Base-by-base conservation (phyloP, 2,797 vertebrate genomes). In the Gymnothorax reevesii region DNA sequence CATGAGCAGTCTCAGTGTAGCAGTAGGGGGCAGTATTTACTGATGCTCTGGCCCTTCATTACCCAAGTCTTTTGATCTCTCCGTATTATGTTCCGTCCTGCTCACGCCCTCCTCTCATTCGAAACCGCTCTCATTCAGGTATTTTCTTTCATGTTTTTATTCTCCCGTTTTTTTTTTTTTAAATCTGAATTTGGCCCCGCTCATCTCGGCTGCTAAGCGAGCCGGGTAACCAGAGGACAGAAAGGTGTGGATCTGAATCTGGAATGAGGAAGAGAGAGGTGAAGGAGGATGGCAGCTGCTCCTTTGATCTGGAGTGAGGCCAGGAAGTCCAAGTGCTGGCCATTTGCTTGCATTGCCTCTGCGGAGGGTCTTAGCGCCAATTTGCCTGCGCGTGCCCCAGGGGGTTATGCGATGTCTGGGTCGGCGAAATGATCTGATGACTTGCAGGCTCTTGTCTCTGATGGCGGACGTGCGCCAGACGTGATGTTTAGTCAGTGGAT, bases 11-110 rank as follows among this genome's bases (percentile, higher is more conserved):
- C 55, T 85, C 71, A 86, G 80, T 77, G 83, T 88, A 82, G 82
- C 59, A 85, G 85, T 71, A 84, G 82, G 83, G 71, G 86, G 83
- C 73, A 62, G 86, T 85, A 89, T 85, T 87, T 83, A 84, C 84
- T 84, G 52, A 86, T 86, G 87, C 84, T 12, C 87, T 86, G 89
- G 87, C 85, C 90, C 87, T 87, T 83, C 33, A 57, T 89, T 89
- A 54, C 15, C 60, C 91, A 87, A 90, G 85, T 60, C 22, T 69
- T 92, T 88, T 90, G 84, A 90, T 90, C 89, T 91, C 88, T 73
- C 87, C 88, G 85, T 86, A 91, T 92, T 89, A 86, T 88, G 83
- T 64, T 88, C 86, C 12, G 62, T 88, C 79, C 71, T 82, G 59
- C 77, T 86, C 57, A 6, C 73, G 71, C 83, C 80, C 25, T 86